These are phyloP conservation scores for Oryzias curvinotus DNA, from an alignment of 2,113 vertebrate species.

Conservation along the genomic window DNA sequence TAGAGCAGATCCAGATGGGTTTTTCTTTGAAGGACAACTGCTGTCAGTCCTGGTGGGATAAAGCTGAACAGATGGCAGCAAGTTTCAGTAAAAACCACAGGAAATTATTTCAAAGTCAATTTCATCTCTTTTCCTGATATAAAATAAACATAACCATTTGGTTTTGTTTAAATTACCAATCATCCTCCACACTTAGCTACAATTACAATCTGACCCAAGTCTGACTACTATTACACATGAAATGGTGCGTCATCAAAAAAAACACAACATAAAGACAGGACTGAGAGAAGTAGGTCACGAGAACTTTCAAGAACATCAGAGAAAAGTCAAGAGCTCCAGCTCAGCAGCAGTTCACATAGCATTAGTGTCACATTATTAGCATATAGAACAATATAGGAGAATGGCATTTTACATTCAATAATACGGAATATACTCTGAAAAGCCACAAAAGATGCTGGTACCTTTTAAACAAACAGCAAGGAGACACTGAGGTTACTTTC, in stretches of 20 bases:
- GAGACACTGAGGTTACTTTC: too few species aligned
- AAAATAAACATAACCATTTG: constrained; percentile 37
- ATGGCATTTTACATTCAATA: constrained; percentile 69
- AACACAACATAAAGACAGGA: constrained; percentile 8
- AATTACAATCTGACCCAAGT: constrained; percentile 32
- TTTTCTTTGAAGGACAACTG: constrained; percentile 40
- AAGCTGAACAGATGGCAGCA: constrained; percentile 36
- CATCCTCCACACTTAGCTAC: constrained; percentile 6
- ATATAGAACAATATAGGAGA: constrained; percentile 64
- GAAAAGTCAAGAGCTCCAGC: constrained; percentile 15
- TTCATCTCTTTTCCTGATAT: constrained; percentile 34
- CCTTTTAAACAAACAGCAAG: constrained; percentile 22
- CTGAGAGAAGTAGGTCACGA: constrained; percentile 29
- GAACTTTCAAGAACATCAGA: constrained; percentile 18
- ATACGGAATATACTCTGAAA: constrained; percentile 52
- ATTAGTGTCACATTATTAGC: constrained; percentile 62
- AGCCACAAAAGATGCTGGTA: constrained; percentile 59
- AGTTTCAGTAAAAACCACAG: constrained; percentile 36
- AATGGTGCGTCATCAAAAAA: constrained; percentile 17
- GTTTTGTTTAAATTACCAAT: constrained; percentile 22
- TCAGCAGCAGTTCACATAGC: constrained; percentile 60
- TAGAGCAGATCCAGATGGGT: constrained; percentile 41
- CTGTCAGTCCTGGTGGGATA: constrained; percentile 26
- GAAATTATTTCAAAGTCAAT: constrained; percentile 48
- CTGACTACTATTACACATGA: constrained; percentile 25